Percentiles rank a stretch among this genome's conserved stretches.
Evolutionary conservation across 1,140 invertebrate species (phyloP).

Genomic region (Heliconius hewitsoni): DNA sequence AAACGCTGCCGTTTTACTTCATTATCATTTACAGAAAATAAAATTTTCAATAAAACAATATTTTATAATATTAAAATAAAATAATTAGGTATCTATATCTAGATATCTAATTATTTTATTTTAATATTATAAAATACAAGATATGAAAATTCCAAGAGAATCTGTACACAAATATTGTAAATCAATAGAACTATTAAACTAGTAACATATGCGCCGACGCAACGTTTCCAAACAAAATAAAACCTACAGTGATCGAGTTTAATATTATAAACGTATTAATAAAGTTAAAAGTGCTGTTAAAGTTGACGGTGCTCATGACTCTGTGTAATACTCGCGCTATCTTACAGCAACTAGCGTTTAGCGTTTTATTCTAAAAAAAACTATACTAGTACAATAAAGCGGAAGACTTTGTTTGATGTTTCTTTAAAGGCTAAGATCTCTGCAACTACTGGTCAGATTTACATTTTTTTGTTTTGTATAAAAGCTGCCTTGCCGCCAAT

Average conservation of each 20-base stretch:
- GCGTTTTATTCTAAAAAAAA: not conserved
- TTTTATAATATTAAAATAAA: no score
- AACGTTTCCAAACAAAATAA: not conserved
- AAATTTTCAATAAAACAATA: no score
- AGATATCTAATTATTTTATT: no score
- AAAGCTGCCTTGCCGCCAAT: no score
- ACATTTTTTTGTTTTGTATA: no score
- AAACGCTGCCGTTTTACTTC: no score
- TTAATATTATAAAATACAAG: not conserved
- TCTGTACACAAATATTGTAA: not conserved
- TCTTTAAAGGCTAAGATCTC: no score
- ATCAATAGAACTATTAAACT: constrained; percentile 1
- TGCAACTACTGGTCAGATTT: no score
- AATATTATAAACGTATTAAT: constrained; percentile 28
- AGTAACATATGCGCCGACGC: not conserved
- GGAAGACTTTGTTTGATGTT: no score
- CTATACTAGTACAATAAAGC: no score
- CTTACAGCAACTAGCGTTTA: constrained; percentile 13
- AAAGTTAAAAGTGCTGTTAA: constrained; percentile 33
- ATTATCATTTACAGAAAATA: no score
- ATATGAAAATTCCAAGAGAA: not conserved
- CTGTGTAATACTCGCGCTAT: not conserved
- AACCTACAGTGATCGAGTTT: constrained; percentile 14
- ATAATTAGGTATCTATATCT: not conserved
- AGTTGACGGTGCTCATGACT: constrained; percentile 35